phyloP scores from a whole-genome alignment of 2,113 vertebrate species.

The Apistogramma diplotaenia region DNA sequence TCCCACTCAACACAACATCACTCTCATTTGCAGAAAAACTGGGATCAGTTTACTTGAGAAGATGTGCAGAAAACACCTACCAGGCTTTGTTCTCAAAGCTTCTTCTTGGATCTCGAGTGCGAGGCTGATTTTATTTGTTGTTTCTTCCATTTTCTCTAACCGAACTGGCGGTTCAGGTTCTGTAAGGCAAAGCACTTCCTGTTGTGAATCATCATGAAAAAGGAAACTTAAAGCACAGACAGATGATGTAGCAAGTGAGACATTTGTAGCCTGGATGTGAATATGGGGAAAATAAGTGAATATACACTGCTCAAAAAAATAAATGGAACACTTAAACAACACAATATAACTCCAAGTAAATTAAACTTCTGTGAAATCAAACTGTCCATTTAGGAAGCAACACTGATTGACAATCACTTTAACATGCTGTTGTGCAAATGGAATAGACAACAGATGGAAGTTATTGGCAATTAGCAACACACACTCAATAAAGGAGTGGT shows the following conservation, averaged over 20 bases:
- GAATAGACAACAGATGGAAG: too few relatives aligned
- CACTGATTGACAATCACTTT: too few relatives aligned
- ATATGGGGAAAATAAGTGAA: too few relatives aligned
- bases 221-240: neutral
- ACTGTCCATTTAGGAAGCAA: too few relatives aligned
- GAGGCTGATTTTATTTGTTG: conserved; percentile 79
- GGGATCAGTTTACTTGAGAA: conserved; percentile 21
- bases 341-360: too few relatives aligned
- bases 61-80: conserved; percentile 66
- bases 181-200: conserved; percentile 63
- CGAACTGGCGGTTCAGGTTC: conserved; percentile 81
- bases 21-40: conserved; percentile 1
- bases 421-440: too few relatives aligned
- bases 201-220: conserved; percentile 5
- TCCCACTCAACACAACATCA: neutral
- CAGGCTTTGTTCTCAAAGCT: conserved; percentile 61
- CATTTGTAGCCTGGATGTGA: too few relatives aligned
- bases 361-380: too few relatives aligned
- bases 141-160: conserved; percentile 81
- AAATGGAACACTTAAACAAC: too few relatives aligned
- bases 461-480: too few relatives aligned
- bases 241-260: neutral
- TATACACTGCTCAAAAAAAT: too few relatives aligned
- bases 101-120: conserved; percentile 80
- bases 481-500: too few relatives aligned